Percentiles rank a stretch among this genome's conserved stretches.
Conservation (phyloP, 64 coral and sea anemone species). For the Dendrophyllia cribrosa region DNA sequence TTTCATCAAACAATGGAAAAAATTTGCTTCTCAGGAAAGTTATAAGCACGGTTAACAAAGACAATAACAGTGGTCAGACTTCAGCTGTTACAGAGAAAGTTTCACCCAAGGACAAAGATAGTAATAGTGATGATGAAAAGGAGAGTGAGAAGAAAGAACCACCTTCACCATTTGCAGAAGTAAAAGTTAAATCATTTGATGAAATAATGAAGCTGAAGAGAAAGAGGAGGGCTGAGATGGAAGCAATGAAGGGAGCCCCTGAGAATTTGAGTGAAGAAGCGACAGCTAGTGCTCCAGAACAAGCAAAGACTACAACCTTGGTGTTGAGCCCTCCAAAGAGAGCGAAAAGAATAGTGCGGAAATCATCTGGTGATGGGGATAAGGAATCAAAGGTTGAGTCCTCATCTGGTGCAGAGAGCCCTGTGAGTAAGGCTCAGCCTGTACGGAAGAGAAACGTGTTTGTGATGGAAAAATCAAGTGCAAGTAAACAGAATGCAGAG, state of each 20-base stretch:
- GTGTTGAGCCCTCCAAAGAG: background rate
- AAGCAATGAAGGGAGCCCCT: conserved; percentile 11
- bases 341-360: conserved; percentile 4
- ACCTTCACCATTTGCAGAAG: conserved; percentile 27
- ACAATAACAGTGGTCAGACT: background rate
- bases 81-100: background rate
- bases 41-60: background rate
- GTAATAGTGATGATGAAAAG: background rate
- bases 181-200: conserved; percentile 86
- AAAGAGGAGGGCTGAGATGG: conserved; percentile 30
- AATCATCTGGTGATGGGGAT: background rate
- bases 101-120: background rate
- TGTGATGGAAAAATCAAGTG: conserved; percentile 23
- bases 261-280: conserved; percentile 18
- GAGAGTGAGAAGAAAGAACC: conserved; percentile 9
- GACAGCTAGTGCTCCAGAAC: background rate
- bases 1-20: background rate
- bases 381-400: conserved; percentile 7
- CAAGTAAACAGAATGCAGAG: conserved; percentile 20
- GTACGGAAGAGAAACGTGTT: conserved; percentile 15
- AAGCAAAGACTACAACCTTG: background rate
- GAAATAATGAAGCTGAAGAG: conserved; percentile 90
- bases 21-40: background rate
- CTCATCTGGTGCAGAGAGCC: background rate
- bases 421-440: background rate